Conservation (phyloP, 2,888 invertebrate species). For the Cremastobaeus sp. region DNA sequence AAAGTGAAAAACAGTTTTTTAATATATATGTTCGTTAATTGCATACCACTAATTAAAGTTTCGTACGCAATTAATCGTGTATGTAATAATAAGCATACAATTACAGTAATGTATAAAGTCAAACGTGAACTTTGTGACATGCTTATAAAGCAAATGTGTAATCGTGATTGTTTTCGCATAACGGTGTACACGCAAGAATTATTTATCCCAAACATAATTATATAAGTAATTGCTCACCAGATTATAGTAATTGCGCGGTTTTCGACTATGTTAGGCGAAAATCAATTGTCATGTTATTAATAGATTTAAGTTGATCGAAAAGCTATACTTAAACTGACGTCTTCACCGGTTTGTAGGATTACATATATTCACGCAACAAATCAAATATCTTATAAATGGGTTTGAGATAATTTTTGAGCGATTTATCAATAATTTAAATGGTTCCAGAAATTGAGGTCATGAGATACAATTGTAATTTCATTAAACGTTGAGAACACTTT, state of each 20-base stretch:
- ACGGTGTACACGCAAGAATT: constrained; percentile 60
- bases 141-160: constrained; percentile 56
- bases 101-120: constrained; percentile 52
- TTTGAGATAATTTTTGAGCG: too few species aligned
- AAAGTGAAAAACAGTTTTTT: constrained; percentile 48
- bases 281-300: constrained; percentile 39
- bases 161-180: constrained; percentile 56
- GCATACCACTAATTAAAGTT: constrained; percentile 44
- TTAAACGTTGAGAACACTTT: too few species aligned
- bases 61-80: constrained; percentile 56
- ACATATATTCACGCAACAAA: too few species aligned
- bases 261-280: constrained; percentile 46
- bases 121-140: constrained; percentile 59
- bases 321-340: too few species aligned
- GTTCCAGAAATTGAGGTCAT: too few species aligned
- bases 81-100: constrained; percentile 54
- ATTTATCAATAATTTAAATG: too few species aligned
- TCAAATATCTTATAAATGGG: too few species aligned
- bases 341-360: too few species aligned
- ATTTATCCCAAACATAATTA: constrained; percentile 56
- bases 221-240: constrained; percentile 47
- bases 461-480: too few species aligned
- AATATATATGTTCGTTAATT: constrained; percentile 45
- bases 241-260: constrained; percentile 30
- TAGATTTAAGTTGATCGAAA: constrained; percentile 9